A percentile compares a stretch with the other conserved stretches of the same genome.
Conservation (phyloP, 2,888 invertebrate species). For the Theretra japonica region DNA sequence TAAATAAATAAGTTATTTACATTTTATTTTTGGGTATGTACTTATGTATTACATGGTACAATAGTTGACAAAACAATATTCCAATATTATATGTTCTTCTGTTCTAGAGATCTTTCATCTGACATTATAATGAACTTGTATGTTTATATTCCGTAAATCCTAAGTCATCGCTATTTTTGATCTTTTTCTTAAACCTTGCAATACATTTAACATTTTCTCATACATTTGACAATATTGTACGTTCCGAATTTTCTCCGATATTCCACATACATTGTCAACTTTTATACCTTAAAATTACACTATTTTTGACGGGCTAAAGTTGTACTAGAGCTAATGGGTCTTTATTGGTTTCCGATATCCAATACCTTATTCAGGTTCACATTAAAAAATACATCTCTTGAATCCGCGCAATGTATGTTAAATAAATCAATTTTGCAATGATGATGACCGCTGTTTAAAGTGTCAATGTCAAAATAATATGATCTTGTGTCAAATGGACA, state of each 20-base stretch:
- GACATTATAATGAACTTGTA: neutral
- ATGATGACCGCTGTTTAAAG: constrained; percentile 4
- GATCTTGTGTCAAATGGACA: neutral
- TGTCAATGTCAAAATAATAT: constrained; percentile 18
- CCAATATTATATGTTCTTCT: neutral
- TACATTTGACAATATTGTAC: too few relatives aligned
- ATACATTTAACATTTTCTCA: too few relatives aligned
- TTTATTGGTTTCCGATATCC: neutral
- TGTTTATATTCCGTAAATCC: neutral
- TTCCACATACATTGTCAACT: constrained; percentile 32
- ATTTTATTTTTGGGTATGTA: constrained; percentile 48
- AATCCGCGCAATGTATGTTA: neutral
- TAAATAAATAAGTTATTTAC: constrained; percentile 78
- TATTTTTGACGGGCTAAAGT: constrained; percentile 25
- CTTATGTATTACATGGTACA: constrained; percentile 19
- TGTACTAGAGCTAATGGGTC: neutral
- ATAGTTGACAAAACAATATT: constrained; percentile 43
- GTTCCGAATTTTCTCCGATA: constrained; percentile 26
- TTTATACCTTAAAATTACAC: constrained; percentile 30
- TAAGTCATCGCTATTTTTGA: neutral
- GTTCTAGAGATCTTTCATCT: neutral
- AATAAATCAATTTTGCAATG: neutral
- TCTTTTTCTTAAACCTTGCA: neutral
- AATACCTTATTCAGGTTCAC: neutral
- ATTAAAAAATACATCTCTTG: neutral